Conservation (phyloP, 2,113 vertebrate species). For the Hylia prasina region DNA sequence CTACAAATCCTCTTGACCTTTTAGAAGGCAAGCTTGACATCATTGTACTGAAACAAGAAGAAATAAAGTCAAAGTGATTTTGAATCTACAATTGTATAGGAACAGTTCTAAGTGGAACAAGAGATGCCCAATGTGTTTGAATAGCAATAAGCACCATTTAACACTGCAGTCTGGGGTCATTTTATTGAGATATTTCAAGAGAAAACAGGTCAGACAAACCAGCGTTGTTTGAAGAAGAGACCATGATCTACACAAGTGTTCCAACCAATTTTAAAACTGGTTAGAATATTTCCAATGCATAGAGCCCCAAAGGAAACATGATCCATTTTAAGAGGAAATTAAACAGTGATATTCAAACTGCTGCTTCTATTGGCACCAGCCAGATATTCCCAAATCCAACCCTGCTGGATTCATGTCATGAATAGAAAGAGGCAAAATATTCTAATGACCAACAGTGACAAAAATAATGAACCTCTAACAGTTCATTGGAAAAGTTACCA, state of each 20-base stretch:
- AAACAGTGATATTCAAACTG: not conserved
- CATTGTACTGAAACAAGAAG: not conserved
- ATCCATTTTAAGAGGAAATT: not conserved
- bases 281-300: not conserved
- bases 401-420: not conserved
- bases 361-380: not conserved
- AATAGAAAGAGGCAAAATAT: not conserved
- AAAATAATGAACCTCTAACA: not conserved
- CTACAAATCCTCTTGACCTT: slow-evolving; percentile 18
- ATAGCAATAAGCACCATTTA: not conserved
- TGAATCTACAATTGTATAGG: not conserved
- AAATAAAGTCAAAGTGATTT: not conserved
- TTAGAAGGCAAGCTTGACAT: not conserved
- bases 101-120: not conserved
- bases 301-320: slow-evolving; percentile 17
- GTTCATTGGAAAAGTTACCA: not conserved
- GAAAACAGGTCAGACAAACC: slow-evolving; percentile 6
- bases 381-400: not conserved
- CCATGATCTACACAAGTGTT: not conserved
- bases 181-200: not conserved
- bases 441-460: not conserved
- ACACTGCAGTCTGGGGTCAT: not conserved
- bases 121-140: not conserved
- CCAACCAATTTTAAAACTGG: slow-evolving; percentile 18
- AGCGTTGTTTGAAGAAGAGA: not conserved